Percentiles rank a stretch among this genome's conserved stretches.
phyloP scores from a whole-genome alignment of 2,888 invertebrate genomes.

The Drosophila nigritarsus region DNA sequence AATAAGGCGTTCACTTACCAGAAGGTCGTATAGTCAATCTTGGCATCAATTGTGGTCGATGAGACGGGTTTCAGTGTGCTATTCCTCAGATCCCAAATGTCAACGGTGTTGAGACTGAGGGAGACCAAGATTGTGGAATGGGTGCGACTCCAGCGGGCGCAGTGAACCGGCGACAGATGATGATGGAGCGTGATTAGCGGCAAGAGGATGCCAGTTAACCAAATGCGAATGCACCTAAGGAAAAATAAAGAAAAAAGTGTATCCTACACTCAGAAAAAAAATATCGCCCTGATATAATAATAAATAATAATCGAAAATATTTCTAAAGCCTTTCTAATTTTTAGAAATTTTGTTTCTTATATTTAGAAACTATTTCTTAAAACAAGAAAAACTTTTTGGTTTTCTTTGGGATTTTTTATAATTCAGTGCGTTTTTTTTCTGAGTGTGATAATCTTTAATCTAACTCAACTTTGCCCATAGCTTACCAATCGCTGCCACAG shows the following conservation, averaged over 20 bases:
- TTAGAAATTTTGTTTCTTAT: too few species aligned
- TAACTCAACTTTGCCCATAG: neutral
- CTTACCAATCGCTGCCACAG: constrained; percentile 91
- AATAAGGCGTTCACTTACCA: constrained; percentile 59
- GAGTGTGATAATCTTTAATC: too few species aligned
- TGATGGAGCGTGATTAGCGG: constrained; percentile 87
- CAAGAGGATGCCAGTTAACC: constrained; percentile 89
- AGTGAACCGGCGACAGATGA: constrained; percentile 86
- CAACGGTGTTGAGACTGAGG: constrained; percentile 88
- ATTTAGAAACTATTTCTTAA: too few species aligned
- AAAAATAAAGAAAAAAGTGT: too few species aligned
- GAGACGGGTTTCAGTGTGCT: constrained; percentile 89
- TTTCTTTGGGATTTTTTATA: too few species aligned
- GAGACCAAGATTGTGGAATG: constrained; percentile 91
- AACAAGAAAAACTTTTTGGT: too few species aligned
- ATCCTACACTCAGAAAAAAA: too few species aligned
- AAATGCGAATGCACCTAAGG: constrained; percentile 88
- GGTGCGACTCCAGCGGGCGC: constrained; percentile 90
- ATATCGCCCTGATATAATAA: too few species aligned
- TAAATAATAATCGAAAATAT: too few species aligned
- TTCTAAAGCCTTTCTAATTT: too few species aligned
- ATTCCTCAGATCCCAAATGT: constrained; percentile 92
- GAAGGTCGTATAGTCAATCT: constrained; percentile 72
- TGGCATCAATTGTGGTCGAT: constrained; percentile 68
- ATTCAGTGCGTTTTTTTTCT: too few species aligned